These are phyloP conservation scores for Trachops cirrhosus DNA, from an alignment of 2,797 vertebrate genomes.

Conservation along the genomic window DNA sequence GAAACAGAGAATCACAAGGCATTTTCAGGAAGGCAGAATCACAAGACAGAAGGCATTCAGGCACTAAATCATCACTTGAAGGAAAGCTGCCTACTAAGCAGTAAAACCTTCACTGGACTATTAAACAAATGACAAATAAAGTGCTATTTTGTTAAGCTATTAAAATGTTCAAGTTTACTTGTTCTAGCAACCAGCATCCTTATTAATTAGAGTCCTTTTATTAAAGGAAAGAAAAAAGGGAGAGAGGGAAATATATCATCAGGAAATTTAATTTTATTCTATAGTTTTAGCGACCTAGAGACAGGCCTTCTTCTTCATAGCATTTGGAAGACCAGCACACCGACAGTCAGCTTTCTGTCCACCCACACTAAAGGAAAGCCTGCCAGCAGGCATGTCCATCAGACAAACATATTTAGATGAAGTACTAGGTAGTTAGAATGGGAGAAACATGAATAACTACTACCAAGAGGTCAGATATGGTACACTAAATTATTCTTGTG, in stretches of 20 bases:
- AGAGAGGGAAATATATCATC: not conserved
- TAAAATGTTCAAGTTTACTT: conserved; percentile 6
- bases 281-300: not conserved
- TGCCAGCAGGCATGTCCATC: not conserved
- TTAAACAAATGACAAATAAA: not conserved
- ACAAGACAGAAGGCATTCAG: not conserved
- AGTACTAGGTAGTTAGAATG: not conserved
- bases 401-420: not conserved
- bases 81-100: not conserved
- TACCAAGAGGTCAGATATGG: not conserved
- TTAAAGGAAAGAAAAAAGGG: not conserved
- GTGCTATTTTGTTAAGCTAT: not conserved
- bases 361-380: not conserved
- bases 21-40: not conserved
- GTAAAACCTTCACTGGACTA: not conserved
- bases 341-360: not conserved
- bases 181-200: not conserved
- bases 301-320: not conserved
- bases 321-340: not conserved
- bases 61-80: not conserved
- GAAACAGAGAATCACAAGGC: not conserved
- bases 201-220: not conserved
- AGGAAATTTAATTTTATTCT: conserved; percentile 13
- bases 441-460: not conserved
- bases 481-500: not conserved